These are phyloP conservation scores for Solenopsis invicta DNA, from an alignment of 1,140 invertebrate species.

Conservation along the genomic window DNA sequence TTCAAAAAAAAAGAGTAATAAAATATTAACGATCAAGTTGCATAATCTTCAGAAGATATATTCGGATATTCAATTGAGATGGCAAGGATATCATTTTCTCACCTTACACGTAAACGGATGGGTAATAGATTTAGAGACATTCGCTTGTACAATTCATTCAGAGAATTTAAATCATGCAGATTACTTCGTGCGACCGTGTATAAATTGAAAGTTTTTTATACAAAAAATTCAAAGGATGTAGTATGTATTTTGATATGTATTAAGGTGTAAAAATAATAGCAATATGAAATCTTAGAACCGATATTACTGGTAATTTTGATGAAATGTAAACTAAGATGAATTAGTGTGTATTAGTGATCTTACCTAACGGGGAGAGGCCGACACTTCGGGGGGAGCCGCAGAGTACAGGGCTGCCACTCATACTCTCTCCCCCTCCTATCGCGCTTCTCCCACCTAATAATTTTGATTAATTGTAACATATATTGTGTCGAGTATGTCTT, in stretches of 20 bases:
- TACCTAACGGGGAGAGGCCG: constrained; percentile 88
- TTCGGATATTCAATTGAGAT: constrained; percentile 28
- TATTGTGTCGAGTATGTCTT: constrained; percentile 66
- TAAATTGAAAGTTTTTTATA: constrained; percentile 22
- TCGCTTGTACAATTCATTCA: constrained; percentile 49
- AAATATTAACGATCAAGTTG: not conserved
- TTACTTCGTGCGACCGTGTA: constrained; percentile 58
- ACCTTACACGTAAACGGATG: constrained; percentile 44
- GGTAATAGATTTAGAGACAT: constrained; percentile 41
- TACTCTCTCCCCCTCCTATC: constrained; percentile 86
- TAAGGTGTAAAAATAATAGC: not conserved
- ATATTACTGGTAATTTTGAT: constrained; percentile 3
- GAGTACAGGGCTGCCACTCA: constrained; percentile 87
- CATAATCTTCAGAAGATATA: not conserved
- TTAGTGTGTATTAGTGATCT: constrained; percentile 73
- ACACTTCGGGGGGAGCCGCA: constrained; percentile 88
- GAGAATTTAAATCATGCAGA: constrained; percentile 64
- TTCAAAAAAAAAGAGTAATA: constrained; percentile 70
- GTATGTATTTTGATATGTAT: not conserved
- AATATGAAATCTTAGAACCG: not conserved
- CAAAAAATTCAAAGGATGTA: constrained; percentile 8
- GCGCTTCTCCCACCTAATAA: constrained; percentile 85
- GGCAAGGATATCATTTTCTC: constrained; percentile 42
- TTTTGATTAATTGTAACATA: constrained; percentile 78
- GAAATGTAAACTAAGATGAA: constrained; percentile 41